Evolutionary conservation across 2,113 vertebrate species (phyloP).

Genomic region (Calyptomena viridis): DNA sequence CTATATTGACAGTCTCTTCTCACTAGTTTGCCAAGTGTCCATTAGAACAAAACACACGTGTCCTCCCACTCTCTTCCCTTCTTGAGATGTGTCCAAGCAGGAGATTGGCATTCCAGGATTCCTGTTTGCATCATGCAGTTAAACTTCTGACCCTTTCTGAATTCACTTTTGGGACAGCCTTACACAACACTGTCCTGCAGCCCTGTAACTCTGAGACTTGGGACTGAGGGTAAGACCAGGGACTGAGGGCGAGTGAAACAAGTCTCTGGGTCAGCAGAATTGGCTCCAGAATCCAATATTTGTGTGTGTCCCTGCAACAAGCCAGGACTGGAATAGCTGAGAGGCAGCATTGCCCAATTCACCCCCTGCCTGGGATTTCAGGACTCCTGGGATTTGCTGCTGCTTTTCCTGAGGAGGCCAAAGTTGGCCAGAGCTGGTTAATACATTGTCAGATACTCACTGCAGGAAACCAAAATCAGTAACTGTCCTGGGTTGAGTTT

Average conservation of each 20-base stretch:
- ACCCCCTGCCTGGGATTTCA: not conserved
- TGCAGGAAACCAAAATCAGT: not conserved
- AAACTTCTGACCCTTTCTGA: not conserved
- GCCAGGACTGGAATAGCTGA: not conserved
- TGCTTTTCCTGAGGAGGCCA: not conserved
- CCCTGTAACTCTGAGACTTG: not conserved
- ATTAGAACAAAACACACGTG: not conserved
- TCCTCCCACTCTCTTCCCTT: not conserved
- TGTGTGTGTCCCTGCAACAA: not conserved
- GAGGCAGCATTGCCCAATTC: not conserved
- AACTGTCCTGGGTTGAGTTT: not conserved
- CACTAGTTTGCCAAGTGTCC: not conserved
- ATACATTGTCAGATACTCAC: not conserved
- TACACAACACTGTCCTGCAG: not conserved
- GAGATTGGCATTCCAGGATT: not conserved
- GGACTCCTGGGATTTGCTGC: not conserved
- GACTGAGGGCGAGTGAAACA: not conserved
- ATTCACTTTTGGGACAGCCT: not conserved
- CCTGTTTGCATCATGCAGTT: not conserved
- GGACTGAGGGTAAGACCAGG: not conserved
- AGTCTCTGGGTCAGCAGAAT: not conserved
- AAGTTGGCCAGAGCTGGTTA: not conserved
- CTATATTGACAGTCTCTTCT: not conserved
- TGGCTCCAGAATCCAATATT: not conserved
- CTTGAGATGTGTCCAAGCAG: not conserved